A percentile compares a stretch with the other conserved stretches of the same genome.
Conservation (phyloP, 1,140 invertebrate genomes). For the Pollicipes pollicipes region DNA sequence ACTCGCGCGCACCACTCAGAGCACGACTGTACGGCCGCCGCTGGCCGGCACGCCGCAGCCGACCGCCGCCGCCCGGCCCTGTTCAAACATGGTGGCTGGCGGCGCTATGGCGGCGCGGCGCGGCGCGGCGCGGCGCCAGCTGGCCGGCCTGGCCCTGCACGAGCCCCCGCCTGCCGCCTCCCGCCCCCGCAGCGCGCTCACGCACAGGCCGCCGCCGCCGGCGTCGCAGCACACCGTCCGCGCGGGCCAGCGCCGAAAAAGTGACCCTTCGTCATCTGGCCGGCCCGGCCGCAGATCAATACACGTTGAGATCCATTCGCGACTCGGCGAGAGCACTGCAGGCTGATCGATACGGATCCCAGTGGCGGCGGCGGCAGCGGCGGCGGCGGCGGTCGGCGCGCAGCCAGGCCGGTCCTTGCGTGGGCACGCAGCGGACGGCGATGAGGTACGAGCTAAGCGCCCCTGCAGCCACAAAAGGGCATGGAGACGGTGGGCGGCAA, state of each 20-base stretch:
- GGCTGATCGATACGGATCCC: neutral
- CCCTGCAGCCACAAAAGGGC: too few relatives aligned
- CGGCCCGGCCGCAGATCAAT: neutral
- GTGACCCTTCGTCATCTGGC: neutral
- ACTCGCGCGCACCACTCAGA: neutral
- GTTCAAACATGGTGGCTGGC: neutral
- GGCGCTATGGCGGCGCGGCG: too few relatives aligned
- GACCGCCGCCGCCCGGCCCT: too few relatives aligned
- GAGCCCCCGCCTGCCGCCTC: neutral
- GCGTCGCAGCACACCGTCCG: neutral
- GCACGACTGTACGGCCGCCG: neutral
- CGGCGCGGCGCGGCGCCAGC: too few relatives aligned
- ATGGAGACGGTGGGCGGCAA: too few relatives aligned
- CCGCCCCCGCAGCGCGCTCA: neutral
- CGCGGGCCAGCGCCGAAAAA: neutral
- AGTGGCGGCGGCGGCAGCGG: too few relatives aligned
- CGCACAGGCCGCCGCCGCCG: neutral
- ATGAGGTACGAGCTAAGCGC: too few relatives aligned
- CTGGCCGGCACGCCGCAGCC: too few relatives aligned
- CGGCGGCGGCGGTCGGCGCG: neutral
- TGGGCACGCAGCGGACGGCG: too few relatives aligned
- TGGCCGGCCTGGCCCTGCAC: too few relatives aligned
- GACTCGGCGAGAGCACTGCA: constrained; percentile 1
- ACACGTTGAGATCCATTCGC: neutral
- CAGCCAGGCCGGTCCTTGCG: neutral